Evolutionary conservation across 2,797 vertebrate species (phyloP).

Genomic region (Pangasius djambal): DNA sequence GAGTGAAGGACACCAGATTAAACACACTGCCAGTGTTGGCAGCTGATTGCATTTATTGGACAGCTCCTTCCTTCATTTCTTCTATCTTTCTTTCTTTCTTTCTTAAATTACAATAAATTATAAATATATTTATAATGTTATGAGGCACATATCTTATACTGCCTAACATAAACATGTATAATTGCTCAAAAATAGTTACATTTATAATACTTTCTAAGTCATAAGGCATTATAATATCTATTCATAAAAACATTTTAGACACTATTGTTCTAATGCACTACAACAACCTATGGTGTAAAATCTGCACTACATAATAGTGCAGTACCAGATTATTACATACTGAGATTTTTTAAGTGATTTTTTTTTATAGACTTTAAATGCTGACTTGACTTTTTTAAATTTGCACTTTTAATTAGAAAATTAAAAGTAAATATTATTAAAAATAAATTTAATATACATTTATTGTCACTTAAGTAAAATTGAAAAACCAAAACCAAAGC

Average conservation of each 20-base stretch:
- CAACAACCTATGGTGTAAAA: not conserved
- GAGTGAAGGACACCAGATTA: not conserved
- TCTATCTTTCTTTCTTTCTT: not conserved
- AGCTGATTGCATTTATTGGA: not conserved
- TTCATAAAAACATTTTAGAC: not conserved
- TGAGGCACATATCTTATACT: not conserved
- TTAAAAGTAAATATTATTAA: not conserved
- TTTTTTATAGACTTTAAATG: not conserved
- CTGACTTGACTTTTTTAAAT: not conserved
- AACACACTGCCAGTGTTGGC: not conserved
- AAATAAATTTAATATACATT: not conserved
- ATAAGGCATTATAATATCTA: not conserved
- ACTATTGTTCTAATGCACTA: not conserved
- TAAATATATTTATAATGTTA: not conserved
- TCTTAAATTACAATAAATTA: not conserved
- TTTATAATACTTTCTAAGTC: not conserved
- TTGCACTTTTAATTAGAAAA: not conserved
- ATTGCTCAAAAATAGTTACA: not conserved
- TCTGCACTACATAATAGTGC: not conserved
- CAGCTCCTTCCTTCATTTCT: too few species aligned
- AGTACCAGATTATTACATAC: not conserved
- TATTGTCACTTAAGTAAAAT: not conserved
- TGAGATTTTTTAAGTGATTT: not conserved
- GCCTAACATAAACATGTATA: not conserved
- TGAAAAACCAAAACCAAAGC: not conserved